Evolutionary conservation across 2,113 vertebrate species (phyloP), one percentile per base, ranked within the genome.

Genomic region (Platysternon megacephalum): DNA sequence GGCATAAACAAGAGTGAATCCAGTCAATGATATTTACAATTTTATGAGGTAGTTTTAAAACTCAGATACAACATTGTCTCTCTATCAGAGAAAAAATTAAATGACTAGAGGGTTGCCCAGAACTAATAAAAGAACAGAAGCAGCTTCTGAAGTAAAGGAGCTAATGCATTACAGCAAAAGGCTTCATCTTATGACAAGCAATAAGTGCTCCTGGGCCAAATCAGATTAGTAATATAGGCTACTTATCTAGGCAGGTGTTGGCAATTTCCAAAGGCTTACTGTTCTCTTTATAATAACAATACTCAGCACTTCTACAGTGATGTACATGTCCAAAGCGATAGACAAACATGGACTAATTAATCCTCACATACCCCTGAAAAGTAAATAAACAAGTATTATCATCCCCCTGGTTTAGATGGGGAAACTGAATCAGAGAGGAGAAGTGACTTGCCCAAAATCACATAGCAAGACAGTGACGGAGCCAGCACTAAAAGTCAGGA

Each of bases 401-500:
- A 21, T 39, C 44, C 5, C 39, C 39, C 3, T 35, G 61, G 48
- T 49, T 29, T 42, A 17, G n/a, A 86, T 80, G 17, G 13, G 7
- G 44, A 91, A 88, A 51, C 4, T 19, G 13, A 79, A 44, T 86
- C 21, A 61, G 21, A 91, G 4, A 56, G 46, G 46, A 28, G 84
- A 90, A 87, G 13, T 84, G 5, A 42, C 6, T 65, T 80, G 93
- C 92, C 5, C 35, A 55, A 86, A 91, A 42, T 14, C 19, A 58
- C 29, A 0, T 0, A 84, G 28, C 9, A 89, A 89, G 10, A 32
- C 39, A 82, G 55, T 56, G 42, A 29, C 29, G 46, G 11, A 2
- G 8, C 51, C n/a, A 39, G 49, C 32, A 24, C 29, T 85, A 12
- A n/a, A 93, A 79, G 0, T 87, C 11, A 86, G 80, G 52, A 39